A percentile compares a stretch with the other conserved stretches of the same genome.
These are phyloP conservation scores for Pocillopora damicornis DNA, from an alignment of 64 coral and sea anemone species.

Conservation along the genomic window DNA sequence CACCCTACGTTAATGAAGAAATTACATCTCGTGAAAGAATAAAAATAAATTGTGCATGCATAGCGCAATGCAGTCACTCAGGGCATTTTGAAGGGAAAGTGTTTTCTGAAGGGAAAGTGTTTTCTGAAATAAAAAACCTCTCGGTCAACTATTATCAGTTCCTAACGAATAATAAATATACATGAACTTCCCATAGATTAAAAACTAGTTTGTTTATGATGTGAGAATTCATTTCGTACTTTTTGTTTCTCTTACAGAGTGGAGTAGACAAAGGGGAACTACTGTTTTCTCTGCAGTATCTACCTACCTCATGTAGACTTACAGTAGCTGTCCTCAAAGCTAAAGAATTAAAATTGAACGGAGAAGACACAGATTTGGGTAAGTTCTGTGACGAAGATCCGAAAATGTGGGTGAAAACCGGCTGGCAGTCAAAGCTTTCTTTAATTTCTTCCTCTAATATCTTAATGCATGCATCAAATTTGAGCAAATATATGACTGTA, in stretches of 20 bases:
- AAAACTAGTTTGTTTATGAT: background rate
- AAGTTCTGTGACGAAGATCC: background rate
- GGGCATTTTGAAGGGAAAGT: too few relatives aligned
- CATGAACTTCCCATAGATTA: too few relatives aligned
- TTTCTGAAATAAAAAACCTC: too few relatives aligned
- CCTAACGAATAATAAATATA: too few relatives aligned
- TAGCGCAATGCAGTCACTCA: too few relatives aligned
- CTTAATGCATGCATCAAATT: background rate
- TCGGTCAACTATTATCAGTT: too few relatives aligned
- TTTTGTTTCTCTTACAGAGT: slow-evolving; percentile 17
- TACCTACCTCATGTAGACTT: slow-evolving; percentile 70
- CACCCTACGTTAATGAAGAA: too few relatives aligned
- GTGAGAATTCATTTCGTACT: background rate
- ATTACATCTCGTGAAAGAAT: too few relatives aligned
- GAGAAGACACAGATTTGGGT: slow-evolving; percentile 41
- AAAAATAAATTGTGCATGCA: too few relatives aligned
- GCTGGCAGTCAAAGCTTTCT: background rate
- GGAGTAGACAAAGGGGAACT: slow-evolving; percentile 76
- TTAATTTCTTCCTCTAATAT: background rate
- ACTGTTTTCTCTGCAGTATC: slow-evolving; percentile 83
- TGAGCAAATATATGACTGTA: background rate
- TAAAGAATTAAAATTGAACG: slow-evolving; percentile 58
- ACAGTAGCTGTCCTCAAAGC: slow-evolving; percentile 79
- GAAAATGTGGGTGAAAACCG: background rate
- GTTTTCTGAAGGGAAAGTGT: too few relatives aligned